A percentile compares a stretch with the other conserved stretches of the same genome.
These are phyloP conservation scores for Engystomops pustulosus DNA, from an alignment of 2,113 vertebrate genomes.

Conservation along the genomic window DNA sequence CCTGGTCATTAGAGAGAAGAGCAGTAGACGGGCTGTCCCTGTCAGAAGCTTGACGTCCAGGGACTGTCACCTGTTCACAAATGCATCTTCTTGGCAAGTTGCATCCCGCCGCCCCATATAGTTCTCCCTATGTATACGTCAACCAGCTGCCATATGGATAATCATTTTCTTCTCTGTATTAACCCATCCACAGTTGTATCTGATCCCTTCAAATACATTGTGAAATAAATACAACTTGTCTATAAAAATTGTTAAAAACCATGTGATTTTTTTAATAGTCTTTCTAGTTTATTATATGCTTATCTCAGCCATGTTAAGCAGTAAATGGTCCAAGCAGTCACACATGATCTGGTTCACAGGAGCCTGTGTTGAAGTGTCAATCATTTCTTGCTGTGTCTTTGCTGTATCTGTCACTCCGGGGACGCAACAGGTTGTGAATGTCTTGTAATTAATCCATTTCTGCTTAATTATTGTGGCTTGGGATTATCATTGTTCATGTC, in stretches of 20 bases:
- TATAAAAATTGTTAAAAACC: neutral
- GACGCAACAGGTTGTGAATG: neutral
- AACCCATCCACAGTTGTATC: neutral
- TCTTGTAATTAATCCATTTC: neutral
- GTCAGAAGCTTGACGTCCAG: slow-evolving; percentile 43
- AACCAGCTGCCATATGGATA: slow-evolving; percentile 52
- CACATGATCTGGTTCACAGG: slow-evolving; percentile 21
- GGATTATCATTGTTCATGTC: neutral
- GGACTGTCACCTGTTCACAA: slow-evolving; percentile 54
- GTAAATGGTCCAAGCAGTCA: neutral
- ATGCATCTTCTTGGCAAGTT: slow-evolving; percentile 45
- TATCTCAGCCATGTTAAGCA: neutral
- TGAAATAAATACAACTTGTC: neutral
- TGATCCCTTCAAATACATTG: neutral
- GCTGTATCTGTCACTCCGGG: neutral
- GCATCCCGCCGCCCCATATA: slow-evolving; percentile 24
- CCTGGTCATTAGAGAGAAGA: slow-evolving; percentile 54
- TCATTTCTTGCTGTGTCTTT: slow-evolving; percentile 2
- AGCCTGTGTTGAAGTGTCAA: neutral
- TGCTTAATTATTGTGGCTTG: neutral
- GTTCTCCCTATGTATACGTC: slow-evolving; percentile 33
- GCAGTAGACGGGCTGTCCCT: slow-evolving; percentile 28
- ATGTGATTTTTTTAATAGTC: neutral
- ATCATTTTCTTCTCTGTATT: slow-evolving; percentile 30
- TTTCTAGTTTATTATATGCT: neutral